Base-by-base conservation (phyloP, 2,113 vertebrate species). In the Propithecus coquereli region DNA sequence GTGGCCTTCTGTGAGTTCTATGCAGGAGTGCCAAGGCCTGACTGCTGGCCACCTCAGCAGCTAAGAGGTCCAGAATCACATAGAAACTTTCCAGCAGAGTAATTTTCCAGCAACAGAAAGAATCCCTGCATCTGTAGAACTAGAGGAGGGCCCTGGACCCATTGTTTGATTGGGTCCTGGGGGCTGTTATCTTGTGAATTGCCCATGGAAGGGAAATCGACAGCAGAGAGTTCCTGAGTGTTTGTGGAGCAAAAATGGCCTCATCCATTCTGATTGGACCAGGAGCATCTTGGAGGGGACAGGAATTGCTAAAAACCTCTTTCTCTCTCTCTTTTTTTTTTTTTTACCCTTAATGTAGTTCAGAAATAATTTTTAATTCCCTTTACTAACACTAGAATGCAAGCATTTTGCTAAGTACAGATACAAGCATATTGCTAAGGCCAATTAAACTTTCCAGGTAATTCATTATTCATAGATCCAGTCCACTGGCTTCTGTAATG, bases 41-140 rank as follows among this genome's bases (percentile, higher is more conserved):
- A 59, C 74, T 50, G 1, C 34, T 9, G 5, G 2, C 76, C 4
- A 37, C 52, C 20, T 97, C 34, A 96, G 92, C 73, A 73, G n/a
- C 63, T 71, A 0, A 54, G 63, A 8, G 2, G 73, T 80, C 37
- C 40, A 68, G 8, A 40, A 65, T 70, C 25, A 66, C 14, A 71
- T 59, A 16, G 17, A 96, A 77, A 92, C 83, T 96, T 97, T 68
- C 70, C 88, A 82, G 27, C 37, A 34, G 10, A 87, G 57, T 87
- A 52, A 85, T 32, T 20, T 11, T 94, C 88, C 91, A 94, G 61
- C 34, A 18, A 20, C 23, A 87, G 40, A 94, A 74, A 95, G 94
- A 74, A 59, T 4, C 2, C 45, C 84, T 93, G 12, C 65, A 13
- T 59, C 6, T 8, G 8, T 34, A 6, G 9, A 32, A 27, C 70